These are phyloP conservation scores for Encarsia formosa DNA, from an alignment of 2,888 invertebrate species.

Conservation along the genomic window DNA sequence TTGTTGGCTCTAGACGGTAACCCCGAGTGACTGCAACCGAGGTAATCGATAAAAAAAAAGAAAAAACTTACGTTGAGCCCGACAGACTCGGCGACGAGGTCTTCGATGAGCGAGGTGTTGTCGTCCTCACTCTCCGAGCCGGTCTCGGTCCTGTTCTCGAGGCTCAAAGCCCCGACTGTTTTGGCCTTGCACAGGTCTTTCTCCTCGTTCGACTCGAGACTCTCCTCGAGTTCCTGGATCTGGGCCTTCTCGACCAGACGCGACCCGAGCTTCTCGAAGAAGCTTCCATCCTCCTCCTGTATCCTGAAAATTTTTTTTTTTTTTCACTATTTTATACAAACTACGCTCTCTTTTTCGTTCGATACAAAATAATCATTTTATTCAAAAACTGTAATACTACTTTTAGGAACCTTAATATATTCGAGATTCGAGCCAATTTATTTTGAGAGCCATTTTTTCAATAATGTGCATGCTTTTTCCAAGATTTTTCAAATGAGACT, in stretches of 20 bases:
- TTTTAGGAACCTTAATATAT: too few species aligned
- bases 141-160: slow-evolving; percentile 49
- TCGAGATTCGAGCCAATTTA: too few species aligned
- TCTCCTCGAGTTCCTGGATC: slow-evolving; percentile 39
- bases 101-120: slow-evolving; percentile 56
- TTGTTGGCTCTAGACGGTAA: too few species aligned
- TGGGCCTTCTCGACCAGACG: slow-evolving; percentile 54
- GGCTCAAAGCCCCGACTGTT: slow-evolving; percentile 53
- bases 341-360: too few species aligned
- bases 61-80: slow-evolving; percentile 71
- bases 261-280: slow-evolving; percentile 79
- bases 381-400: too few species aligned
- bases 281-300: slow-evolving; percentile 77
- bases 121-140: slow-evolving; percentile 64
- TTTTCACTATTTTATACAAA: too few species aligned
- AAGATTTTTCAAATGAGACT: too few species aligned
- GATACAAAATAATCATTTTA: too few species aligned
- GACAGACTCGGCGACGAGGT: slow-evolving; percentile 62
- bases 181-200: slow-evolving; percentile 36
- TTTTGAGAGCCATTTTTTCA: too few species aligned
- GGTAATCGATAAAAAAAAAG: not conserved
- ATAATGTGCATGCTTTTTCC: too few species aligned
- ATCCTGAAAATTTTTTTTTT: too few species aligned
- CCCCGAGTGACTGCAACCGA: too few species aligned
- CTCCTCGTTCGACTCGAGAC: slow-evolving; percentile 36